Conservation (phyloP, 2,888 invertebrate species). For the Lymantria monacha region DNA sequence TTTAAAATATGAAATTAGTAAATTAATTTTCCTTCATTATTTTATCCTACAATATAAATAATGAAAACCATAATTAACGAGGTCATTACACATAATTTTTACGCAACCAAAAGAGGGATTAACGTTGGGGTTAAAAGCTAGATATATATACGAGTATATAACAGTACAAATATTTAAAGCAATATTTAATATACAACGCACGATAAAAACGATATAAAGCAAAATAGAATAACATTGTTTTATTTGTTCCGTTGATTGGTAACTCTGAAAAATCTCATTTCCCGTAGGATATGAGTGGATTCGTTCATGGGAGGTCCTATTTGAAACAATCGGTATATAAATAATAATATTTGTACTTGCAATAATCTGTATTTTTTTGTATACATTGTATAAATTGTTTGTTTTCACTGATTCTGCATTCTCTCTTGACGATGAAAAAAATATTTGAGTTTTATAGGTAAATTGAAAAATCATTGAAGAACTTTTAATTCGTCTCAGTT, state of each 20-base stretch:
- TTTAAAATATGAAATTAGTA: no score
- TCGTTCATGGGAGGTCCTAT: constrained; percentile 8
- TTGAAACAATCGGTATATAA: constrained; percentile 12
- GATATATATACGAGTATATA: no score
- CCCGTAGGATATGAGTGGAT: constrained; percentile 28
- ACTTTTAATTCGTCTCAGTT: no score
- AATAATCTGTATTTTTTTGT: background rate
- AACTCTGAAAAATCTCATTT: constrained; percentile 34
- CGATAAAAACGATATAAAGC: constrained; percentile 4
- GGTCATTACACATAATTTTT: no score
- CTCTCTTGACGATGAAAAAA: background rate
- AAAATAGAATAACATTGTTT: constrained; percentile 9
- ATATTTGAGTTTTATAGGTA: background rate
- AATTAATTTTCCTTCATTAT: no score
- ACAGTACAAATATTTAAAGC: constrained; percentile 24
- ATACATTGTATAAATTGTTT: background rate
- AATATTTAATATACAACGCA: constrained; percentile 18
- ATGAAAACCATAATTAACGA: no score
- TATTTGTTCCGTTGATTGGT: constrained; percentile 36
- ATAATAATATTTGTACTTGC: constrained; percentile 8
- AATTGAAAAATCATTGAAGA: no score
- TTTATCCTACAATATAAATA: no score
- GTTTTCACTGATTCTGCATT: background rate
- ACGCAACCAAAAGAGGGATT: no score
- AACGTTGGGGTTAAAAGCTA: no score